A percentile compares a stretch with the other conserved stretches of the same genome.
These are phyloP conservation scores for Thysanoteuthis rhombus DNA, from an alignment of 2,888 invertebrate genomes.

Conservation along the genomic window DNA sequence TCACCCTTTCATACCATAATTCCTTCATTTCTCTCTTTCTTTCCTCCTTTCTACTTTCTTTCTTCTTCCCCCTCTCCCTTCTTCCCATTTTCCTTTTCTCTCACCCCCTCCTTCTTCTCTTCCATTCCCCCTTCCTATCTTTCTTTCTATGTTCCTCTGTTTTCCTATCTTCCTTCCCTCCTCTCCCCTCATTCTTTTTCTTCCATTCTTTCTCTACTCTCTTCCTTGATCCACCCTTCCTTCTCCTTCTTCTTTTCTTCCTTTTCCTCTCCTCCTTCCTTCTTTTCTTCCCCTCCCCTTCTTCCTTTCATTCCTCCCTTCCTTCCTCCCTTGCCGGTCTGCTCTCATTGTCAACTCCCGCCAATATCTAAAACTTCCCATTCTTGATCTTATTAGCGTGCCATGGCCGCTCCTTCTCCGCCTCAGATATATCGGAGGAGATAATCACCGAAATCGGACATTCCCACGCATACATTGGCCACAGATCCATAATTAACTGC, in stretches of 20 bases:
- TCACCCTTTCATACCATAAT: too few species aligned
- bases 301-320: not conserved
- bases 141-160: too few species aligned
- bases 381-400: not conserved
- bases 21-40: too few species aligned
- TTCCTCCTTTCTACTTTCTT: not conserved
- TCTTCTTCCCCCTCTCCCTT: not conserved
- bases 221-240: too few species aligned
- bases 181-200: too few species aligned
- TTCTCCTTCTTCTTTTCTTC: too few species aligned
- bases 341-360: not conserved
- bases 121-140: too few species aligned
- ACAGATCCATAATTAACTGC: not conserved
- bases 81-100: not conserved
- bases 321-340: not conserved
- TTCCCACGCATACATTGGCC: not conserved
- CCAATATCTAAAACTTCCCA: not conserved
- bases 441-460: not conserved
- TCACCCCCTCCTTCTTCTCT: too few species aligned
- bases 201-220: too few species aligned
- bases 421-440: not conserved
- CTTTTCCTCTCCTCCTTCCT: too few species aligned
- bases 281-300: too few species aligned
- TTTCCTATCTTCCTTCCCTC: too few species aligned
- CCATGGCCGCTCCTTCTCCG: not conserved